These are phyloP conservation scores for Fregetta grallaria DNA, from an alignment of 2,113 vertebrate genomes.

Conservation along the genomic window DNA sequence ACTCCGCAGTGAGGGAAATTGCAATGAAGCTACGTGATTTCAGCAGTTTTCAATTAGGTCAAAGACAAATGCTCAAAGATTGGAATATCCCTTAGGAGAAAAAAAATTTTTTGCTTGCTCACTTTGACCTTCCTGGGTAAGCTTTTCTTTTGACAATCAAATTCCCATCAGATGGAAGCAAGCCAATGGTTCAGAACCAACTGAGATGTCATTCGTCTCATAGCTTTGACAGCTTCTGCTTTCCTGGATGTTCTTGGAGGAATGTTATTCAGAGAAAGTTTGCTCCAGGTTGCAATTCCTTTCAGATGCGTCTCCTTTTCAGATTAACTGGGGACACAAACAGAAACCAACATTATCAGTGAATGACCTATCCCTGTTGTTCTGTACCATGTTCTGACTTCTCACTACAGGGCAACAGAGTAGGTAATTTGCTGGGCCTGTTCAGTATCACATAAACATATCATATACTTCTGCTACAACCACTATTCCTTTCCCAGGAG, in stretches of 20 bases:
- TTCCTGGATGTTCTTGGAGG: background rate
- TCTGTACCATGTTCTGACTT: background rate
- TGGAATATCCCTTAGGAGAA: background rate
- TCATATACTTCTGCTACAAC: background rate
- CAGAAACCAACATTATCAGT: background rate
- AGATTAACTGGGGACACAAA: background rate
- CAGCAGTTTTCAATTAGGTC: background rate
- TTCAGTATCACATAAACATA: background rate
- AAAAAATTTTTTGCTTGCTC: background rate
- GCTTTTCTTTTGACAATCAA: background rate
- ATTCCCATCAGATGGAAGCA: background rate
- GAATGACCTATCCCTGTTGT: background rate
- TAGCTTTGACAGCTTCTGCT: background rate
- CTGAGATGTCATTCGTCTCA: background rate
- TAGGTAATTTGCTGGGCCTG: background rate
- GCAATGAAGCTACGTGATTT: background rate
- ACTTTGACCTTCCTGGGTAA: background rate
- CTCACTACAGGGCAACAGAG: background rate
- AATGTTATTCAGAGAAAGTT: background rate
- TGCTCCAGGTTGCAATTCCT: background rate
- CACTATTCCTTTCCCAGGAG: background rate
- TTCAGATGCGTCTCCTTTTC: background rate
- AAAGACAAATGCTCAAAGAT: background rate
- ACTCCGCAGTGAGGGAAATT: background rate
- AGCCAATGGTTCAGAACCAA: background rate